Base-by-base conservation (phyloP, 1,140 invertebrate species). In the Cotesia typhae region DNA sequence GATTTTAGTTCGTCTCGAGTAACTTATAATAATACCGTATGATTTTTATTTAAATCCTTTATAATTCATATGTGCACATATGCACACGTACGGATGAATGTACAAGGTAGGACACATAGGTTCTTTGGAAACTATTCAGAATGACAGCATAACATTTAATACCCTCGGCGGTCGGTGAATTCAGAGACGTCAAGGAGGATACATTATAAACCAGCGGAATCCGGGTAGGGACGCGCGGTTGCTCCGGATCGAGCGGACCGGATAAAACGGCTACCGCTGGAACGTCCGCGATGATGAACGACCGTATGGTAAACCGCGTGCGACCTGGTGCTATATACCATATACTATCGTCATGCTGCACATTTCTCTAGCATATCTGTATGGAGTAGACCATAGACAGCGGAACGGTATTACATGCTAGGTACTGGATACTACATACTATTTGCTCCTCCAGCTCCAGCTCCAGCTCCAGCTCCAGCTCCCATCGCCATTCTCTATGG, bases 241-340 rank as follows among this genome's bases (percentile, higher is more conserved):
- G 41, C 59, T 55, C 14, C 52, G 3, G 65, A 71, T 76, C 63
- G 71, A 57, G 70, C 64, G 41, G 70, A 57, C 73, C 64, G 41
- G 70, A 74, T 70, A 72, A 47, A 47, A 36, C 72, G 66, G 47
- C 65, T 38, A 28, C 65, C 63, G 60, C 71, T 38, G 20, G n/a
- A 51, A 4, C 35, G 17, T 57, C 35, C 7, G 57, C 68, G 69
- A 80, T 79, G 76, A 81, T 81, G 72, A 76, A 78, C 76, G 76
- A 71, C 47, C 77, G 75, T 75, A 80, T 79, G 78, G 79, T 79
- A 76, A 79, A 79, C 78, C 78, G 77, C 78, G 67, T 76, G 67
- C 28, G 66, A 55, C 66, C 52, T 12, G 20, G 51, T 51, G 51
- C 41, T 61, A 69, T 38, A 60, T 51, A 20, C 41, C 51, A 69